Base-by-base conservation (phyloP, 2,797 vertebrate species). In the Pangasius macronema region DNA sequence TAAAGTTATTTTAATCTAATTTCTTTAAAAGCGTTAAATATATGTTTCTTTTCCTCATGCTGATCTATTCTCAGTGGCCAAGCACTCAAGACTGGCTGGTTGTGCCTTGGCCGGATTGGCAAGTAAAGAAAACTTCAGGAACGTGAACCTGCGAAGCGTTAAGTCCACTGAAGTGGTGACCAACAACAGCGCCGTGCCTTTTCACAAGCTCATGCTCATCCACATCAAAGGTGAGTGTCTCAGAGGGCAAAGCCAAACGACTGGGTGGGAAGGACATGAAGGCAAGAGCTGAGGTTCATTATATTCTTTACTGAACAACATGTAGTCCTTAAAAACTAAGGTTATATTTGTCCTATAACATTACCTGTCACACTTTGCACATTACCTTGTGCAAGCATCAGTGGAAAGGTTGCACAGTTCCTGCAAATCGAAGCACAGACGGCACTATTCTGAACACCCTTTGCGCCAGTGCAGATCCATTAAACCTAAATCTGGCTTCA, bases 101-200 rank as follows among this genome's bases (percentile, higher is more conserved):
- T 95, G 94, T 42, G 95, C 96, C 11, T 87, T 96, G 91, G 96
- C 96, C 0, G 96, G 96, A 22, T 94, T 97, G 42, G 96, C 96
- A 84, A 97, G 96, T 92, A 96, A 96, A 90, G 96, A 97, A 89
- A 96, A 97, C 93, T 96, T 96, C 88, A 94, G 94, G 83, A 96
- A 96, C 65, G 94, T 96, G 85, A 96, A 14, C 92, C 93, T 97
- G 86, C 95, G 96, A 84, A 96, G 91, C 2, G 94, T 95, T 65
- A 96, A 96, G 88, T 96, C 95, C 88, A 96, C 95, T 0, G 96
- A 96, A 10, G 95, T 95, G 55, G 94, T 96, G 89, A 96, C 96
- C 87, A 96, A 96, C 91, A 97, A 97, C 94, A 97, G 96, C 3
- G 89, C 95, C 0, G 87, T 96, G 88, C 96, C 96, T 83, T 97